Percentiles rank a stretch among this genome's conserved stretches.
Evolutionary conservation across 2,113 vertebrate species (phyloP).

Genomic region (Nanger granti): DNA sequence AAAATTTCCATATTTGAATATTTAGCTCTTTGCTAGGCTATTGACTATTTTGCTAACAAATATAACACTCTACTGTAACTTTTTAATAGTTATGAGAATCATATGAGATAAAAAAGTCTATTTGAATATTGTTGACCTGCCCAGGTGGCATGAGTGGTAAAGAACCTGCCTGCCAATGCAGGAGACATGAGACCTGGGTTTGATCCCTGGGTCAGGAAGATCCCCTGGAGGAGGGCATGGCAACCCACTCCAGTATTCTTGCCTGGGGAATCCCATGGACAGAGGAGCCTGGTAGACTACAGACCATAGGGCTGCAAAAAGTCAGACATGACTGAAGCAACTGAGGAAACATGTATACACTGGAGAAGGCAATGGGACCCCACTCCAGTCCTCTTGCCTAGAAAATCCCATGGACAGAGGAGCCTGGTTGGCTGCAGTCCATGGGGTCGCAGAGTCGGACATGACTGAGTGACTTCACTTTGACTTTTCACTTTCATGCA

Average conservation of each 20-base stretch:
- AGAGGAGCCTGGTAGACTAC: background rate
- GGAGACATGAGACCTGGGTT: background rate
- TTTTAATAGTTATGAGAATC: background rate
- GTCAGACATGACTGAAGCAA: rapidly evolving
- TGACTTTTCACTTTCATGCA: too few relatives aligned
- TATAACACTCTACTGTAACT: background rate
- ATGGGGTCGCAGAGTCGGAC: too few relatives aligned
- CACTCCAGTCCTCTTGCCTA: too few relatives aligned
- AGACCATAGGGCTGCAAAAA: background rate
- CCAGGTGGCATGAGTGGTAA: background rate
- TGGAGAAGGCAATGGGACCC: too few relatives aligned
- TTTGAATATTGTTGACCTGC: background rate
- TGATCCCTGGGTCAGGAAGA: background rate
- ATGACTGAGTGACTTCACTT: too few relatives aligned
- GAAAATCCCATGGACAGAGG: too few relatives aligned
- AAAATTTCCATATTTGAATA: background rate
- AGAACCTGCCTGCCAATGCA: background rate
- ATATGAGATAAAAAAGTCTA: background rate
- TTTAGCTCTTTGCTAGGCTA: background rate
- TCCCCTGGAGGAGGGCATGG: background rate
- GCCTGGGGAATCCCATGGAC: background rate
- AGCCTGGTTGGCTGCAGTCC: too few relatives aligned
- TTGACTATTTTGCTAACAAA: background rate
- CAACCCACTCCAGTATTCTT: background rate
- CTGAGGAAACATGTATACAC: background rate